These are phyloP conservation scores for Holcopasites calliopsidis DNA, from an alignment of 1,140 invertebrate genomes.

Conservation along the genomic window DNA sequence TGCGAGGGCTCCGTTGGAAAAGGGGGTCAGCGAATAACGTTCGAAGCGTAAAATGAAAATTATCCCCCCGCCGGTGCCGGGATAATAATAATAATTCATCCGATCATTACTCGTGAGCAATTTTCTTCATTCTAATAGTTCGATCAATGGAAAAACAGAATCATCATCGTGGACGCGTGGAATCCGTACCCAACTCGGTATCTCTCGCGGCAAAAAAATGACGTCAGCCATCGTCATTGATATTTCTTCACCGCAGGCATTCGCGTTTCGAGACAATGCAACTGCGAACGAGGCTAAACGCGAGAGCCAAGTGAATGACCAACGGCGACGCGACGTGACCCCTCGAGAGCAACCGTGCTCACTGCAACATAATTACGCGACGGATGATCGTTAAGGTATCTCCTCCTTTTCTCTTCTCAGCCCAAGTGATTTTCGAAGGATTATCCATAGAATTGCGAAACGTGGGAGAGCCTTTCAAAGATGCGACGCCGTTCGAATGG, in stretches of 20 bases:
- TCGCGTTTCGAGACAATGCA: neutral
- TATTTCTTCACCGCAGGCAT: neutral
- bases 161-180: neutral
- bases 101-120: neutral
- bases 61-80: neutral
- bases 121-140: neutral
- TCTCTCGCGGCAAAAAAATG: neutral
- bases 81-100: neutral
- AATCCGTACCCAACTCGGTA: too few relatives aligned
- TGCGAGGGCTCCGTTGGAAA: conserved; percentile 20
- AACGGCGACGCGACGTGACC: neutral
- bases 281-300: neutral
- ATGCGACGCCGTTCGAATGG: conserved; percentile 6
- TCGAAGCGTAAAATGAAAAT: too few relatives aligned
- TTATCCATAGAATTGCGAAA: conserved; percentile 2
- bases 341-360: neutral
- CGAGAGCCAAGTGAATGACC: neutral
- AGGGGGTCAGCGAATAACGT: conserved; percentile 27
- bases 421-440: conserved; percentile 38
- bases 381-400: neutral
- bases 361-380: neutral
- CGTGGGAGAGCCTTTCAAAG: conserved; percentile 27
- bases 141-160: neutral
- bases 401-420: neutral
- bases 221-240: conserved; percentile 7